Percentiles rank a stretch among this genome's conserved stretches.
Conservation (phyloP, 2,797 vertebrate genomes). For the Pseudochirops corinnae region DNA sequence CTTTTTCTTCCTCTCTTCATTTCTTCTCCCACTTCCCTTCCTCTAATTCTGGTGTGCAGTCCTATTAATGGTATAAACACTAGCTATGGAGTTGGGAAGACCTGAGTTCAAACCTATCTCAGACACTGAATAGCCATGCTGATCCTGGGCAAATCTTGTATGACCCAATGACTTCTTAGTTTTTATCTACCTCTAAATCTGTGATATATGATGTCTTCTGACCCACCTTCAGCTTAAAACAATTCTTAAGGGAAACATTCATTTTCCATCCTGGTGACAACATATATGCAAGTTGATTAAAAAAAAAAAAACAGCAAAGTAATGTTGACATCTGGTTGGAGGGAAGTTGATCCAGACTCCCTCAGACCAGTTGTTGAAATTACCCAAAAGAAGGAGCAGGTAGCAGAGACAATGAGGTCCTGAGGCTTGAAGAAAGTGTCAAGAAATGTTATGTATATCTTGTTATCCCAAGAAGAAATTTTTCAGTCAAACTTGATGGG, state of each 20-base stretch:
- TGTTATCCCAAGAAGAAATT: neutral
- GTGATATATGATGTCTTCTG: neutral
- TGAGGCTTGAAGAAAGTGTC: neutral
- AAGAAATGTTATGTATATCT: neutral
- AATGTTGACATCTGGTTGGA: neutral
- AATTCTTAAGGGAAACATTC: neutral
- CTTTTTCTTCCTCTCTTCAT: neutral
- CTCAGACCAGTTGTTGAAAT: neutral
- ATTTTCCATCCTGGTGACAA: neutral
- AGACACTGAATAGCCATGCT: neutral
- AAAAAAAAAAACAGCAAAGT: neutral
- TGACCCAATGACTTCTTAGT: neutral
- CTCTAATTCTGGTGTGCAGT: neutral
- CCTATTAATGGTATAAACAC: neutral
- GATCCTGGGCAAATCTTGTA: neutral
- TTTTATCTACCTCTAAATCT: neutral
- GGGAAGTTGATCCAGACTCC: neutral
- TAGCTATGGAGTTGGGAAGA: neutral
- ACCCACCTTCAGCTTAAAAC: neutral
- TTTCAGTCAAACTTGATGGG: neutral
- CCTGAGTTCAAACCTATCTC: neutral
- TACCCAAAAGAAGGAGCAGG: neutral
- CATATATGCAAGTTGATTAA: neutral
- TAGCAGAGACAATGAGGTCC: neutral
- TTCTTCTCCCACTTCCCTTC: neutral